A percentile compares a stretch with the other conserved stretches of the same genome.
phyloP scores from a whole-genome alignment of 1,140 invertebrate species.

The Scaptomyza hsui region DNA sequence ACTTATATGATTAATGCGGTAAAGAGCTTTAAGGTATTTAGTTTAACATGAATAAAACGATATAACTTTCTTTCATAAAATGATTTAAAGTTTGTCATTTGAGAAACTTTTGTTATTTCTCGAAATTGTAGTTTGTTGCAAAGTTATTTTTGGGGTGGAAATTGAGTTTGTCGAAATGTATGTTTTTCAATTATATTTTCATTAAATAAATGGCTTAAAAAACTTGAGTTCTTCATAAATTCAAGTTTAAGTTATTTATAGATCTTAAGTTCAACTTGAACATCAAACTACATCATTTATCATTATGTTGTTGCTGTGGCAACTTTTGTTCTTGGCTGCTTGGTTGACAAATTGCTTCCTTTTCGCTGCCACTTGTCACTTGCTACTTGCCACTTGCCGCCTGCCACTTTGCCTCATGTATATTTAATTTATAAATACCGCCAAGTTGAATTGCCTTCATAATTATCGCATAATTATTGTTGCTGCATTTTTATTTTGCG shows the following conservation, averaged over 20 bases:
- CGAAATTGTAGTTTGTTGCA: neutral
- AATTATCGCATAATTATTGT: constrained; percentile 36
- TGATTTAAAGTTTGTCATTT: neutral
- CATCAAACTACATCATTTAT: neutral
- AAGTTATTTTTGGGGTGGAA: neutral
- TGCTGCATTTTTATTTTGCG: constrained; percentile 11
- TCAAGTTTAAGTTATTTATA: constrained; percentile 2
- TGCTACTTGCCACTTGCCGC: constrained; percentile 11
- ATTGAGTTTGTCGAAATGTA: neutral
- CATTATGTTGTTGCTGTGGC: neutral
- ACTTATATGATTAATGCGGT: neutral
- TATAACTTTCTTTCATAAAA: neutral
- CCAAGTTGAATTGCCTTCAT: constrained; percentile 14
- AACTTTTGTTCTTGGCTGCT: neutral
- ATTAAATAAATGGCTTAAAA: neutral
- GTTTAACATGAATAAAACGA: neutral
- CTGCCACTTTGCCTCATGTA: constrained; percentile 1
- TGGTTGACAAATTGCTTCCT: constrained; percentile 14
- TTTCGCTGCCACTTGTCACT: constrained; percentile 2
- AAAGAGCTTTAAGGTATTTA: neutral
- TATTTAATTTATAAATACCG: constrained; percentile 13
- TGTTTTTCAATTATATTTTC: no score
- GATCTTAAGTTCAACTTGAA: neutral
- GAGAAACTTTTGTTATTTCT: neutral
- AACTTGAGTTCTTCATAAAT: no score